Percentiles rank a stretch among this genome's conserved stretches.
Evolutionary conservation across 2,888 invertebrate genomes (phyloP).

Genomic region (Stramonita haemastoma): DNA sequence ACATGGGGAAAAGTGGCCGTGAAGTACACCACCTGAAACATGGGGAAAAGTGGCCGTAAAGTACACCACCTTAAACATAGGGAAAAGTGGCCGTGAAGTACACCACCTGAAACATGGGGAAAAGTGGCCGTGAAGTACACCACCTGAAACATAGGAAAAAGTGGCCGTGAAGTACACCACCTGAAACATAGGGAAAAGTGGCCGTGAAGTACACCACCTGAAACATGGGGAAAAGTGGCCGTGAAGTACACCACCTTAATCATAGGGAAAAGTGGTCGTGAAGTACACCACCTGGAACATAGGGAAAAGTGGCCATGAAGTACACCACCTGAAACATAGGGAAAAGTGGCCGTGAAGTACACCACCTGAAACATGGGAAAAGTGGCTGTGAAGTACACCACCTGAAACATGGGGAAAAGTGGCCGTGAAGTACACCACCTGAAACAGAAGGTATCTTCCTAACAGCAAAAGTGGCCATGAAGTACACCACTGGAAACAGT

Average conservation of each 20-base stretch:
- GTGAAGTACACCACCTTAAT: slow-evolving; percentile 74
- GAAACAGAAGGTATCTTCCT: too few species aligned
- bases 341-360: slow-evolving; percentile 26
- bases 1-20: slow-evolving; percentile 18
- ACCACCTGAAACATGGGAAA: slow-evolving; percentile 78
- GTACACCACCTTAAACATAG: slow-evolving; percentile 80
- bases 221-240: slow-evolving; percentile 12
- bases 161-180: slow-evolving; percentile 73
- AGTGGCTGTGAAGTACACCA: too few species aligned
- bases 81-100: slow-evolving; percentile 29
- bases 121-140: too few species aligned
- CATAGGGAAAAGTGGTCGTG: slow-evolving; percentile 14
- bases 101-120: slow-evolving; percentile 78
- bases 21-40: slow-evolving; percentile 75
- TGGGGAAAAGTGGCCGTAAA: too few species aligned
- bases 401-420: slow-evolving; percentile 2
- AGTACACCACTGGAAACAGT: slow-evolving; percentile 73
- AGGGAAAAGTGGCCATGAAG: too few species aligned
- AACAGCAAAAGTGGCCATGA: slow-evolving; percentile 24
- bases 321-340: slow-evolving; percentile 79
- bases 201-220: too few species aligned
- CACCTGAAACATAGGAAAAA: slow-evolving; percentile 23
- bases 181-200: too few species aligned
- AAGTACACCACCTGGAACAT: slow-evolving; percentile 75
- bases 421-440: slow-evolving; percentile 73